A percentile compares a stretch with the other conserved stretches of the same genome.
These are phyloP conservation scores for Conops quadrifasciatus DNA, from an alignment of 2,888 invertebrate species.

Conservation along the genomic window DNA sequence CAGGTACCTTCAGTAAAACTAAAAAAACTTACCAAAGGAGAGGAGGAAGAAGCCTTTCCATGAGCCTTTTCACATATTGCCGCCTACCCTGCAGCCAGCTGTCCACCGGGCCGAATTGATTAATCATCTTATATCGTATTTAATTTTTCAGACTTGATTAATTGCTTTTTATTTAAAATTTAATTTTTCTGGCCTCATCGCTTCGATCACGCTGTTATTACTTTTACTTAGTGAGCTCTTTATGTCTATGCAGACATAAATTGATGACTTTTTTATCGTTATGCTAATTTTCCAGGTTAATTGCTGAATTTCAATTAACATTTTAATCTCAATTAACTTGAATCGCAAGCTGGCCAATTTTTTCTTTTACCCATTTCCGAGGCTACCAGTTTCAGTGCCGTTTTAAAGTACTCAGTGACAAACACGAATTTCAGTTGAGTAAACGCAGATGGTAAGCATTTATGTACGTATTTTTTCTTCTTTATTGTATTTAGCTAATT, in stretches of 20 bases:
- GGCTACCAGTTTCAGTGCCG: no score
- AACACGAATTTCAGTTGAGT: no score
- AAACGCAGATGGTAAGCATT: no score
- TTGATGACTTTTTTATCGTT: conserved; percentile 36
- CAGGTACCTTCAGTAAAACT: no score
- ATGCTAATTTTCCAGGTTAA: conserved; percentile 34
- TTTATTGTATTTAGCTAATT: neutral
- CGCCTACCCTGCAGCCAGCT: neutral
- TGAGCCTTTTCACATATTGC: no score
- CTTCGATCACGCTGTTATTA: neutral
- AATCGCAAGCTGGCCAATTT: neutral
- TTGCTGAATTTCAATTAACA: conserved; percentile 36
- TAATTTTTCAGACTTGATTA: conserved; percentile 23
- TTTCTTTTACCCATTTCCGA: neutral
- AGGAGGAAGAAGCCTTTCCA: no score
- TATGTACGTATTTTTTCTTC: no score
- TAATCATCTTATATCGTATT: conserved; percentile 39
- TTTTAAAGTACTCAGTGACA: no score
- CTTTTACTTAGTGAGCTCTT: conserved; percentile 9
- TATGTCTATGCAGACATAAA: conserved; percentile 8
- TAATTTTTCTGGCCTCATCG: no score
- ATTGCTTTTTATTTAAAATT: neutral
- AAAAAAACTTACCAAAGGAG: no score
- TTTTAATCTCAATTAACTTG: conserved; percentile 30
- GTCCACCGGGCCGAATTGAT: conserved; percentile 36